Conservation (phyloP, 2,888 invertebrate species). For the Cybosia mesomella region DNA sequence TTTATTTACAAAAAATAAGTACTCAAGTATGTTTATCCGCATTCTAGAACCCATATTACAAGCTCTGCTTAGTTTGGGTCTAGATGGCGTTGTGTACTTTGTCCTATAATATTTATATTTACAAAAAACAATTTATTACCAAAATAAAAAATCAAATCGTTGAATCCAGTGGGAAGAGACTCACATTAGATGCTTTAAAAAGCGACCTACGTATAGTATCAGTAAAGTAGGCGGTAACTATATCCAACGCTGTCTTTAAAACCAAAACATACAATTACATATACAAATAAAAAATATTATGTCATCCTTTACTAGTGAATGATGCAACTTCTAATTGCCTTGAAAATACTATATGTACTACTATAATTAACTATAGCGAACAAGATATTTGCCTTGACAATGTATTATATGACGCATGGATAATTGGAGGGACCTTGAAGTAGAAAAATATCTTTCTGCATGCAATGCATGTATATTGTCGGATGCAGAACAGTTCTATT, state of each 20-base stretch:
- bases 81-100: too few relatives aligned
- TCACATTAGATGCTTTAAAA: background rate
- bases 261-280: background rate
- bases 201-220: too few relatives aligned
- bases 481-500: too few relatives aligned
- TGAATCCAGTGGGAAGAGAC: background rate
- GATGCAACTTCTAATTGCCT: conserved; percentile 9
- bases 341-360: background rate
- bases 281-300: background rate
- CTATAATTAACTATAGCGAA: background rate
- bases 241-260: background rate
- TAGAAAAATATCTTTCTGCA: too few relatives aligned
- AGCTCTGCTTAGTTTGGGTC: too few relatives aligned
- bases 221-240: background rate
- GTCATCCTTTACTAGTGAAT: conserved; percentile 9
- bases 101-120: too few relatives aligned
- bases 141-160: background rate
- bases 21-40: too few relatives aligned
- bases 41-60: too few relatives aligned
- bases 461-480: background rate
- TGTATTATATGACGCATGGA: background rate
- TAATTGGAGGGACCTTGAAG: background rate
- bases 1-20: too few relatives aligned
- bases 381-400: conserved; percentile 6
- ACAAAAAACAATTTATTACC: too few relatives aligned